Base-by-base conservation (phyloP, 2,113 vertebrate genomes). In the Amphiprion percula region DNA sequence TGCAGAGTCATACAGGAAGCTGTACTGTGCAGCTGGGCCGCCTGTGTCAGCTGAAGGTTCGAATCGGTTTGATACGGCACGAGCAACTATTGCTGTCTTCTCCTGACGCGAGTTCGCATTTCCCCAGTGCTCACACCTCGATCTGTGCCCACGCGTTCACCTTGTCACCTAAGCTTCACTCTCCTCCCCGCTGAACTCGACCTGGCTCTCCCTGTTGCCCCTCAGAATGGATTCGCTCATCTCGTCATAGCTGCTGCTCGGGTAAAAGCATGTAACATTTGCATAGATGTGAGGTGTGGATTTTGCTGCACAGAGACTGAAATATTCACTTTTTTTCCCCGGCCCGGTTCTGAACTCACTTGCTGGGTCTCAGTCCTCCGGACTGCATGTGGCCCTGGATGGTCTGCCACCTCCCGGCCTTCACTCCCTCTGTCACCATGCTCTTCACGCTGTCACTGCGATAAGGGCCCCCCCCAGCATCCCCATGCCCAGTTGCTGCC, bases 361-460 rank as follows among this genome's bases (percentile, higher is more conserved):
- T 98, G 96, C 92, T 96, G 92, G 96, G 95, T 95, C 95, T 97
- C 94, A 99, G 94, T 94, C 97, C 97, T 94, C 97, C 97, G 28
- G 97, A 96, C 80, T 97, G 97, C 95, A 98, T 92, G 94, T 97
- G 97, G 92, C 96, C 96, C 95, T 99, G 98, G 93, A 98, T 95
- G 33, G 93, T 97, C 94, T 97, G 96, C 98, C 97, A 99, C 94
- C 95, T 97, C 91, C 98, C 94, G 60, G 88, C 96, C 93, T 96
- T 97, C 87, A 84, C 88, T 85, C 92, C 91, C 89, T 97, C 97
- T 82, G 96, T 94, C 94, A 96, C 86, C 95, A 96, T 95, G 95
- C 95, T 98, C 95, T 96, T 98, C 96, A 96, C 88, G 92, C 96
- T 94, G 93, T 97, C 97, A 91, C 96, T 96, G 94, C 93, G 93